Evolutionary conservation across 2,888 invertebrate species (phyloP).

Genomic region (Hybos culiciformis): DNA sequence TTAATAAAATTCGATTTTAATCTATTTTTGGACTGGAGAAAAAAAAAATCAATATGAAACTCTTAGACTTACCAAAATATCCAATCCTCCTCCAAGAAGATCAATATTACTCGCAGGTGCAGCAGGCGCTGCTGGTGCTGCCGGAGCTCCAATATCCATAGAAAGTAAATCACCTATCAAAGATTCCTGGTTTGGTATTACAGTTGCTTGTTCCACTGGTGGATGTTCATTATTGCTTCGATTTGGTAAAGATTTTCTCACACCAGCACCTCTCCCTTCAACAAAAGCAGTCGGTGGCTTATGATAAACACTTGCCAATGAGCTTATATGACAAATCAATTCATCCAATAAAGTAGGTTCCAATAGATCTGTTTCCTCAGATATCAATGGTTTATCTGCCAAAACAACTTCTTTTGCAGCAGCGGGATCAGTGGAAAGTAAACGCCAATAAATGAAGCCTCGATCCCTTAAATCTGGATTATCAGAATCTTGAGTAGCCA

Average conservation of each 20-base stretch:
- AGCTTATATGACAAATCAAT: conserved; percentile 96
- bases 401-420: conserved; percentile 98
- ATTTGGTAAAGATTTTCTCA: conserved; percentile 67
- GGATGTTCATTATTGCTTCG: conserved; percentile 34
- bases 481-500: conserved; percentile 85
- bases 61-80: conserved; percentile 63
- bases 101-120: conserved; percentile 57
- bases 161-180: conserved; percentile 92
- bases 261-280: conserved; percentile 69
- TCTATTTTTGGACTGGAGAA: too few species aligned
- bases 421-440: conserved; percentile 95
- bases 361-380: conserved; percentile 94
- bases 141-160: conserved; percentile 80
- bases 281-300: conserved; percentile 98
- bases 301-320: conserved; percentile 95
- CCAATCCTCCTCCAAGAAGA: conserved; percentile 77
- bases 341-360: conserved; percentile 97
- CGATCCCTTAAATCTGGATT: conserved; percentile 97
- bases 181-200: conserved; percentile 75
- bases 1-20: too few species aligned
- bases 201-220: conserved; percentile 37
- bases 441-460: conserved; percentile 98
- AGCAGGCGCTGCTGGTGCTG: conserved; percentile 46
- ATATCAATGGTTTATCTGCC: conserved; percentile 97
- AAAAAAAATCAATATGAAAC: background rate